A percentile compares a stretch with the other conserved stretches of the same genome.
These are phyloP conservation scores for Aulostomus chinensis DNA, from an alignment of 2,797 vertebrate species.

Conservation along the genomic window DNA sequence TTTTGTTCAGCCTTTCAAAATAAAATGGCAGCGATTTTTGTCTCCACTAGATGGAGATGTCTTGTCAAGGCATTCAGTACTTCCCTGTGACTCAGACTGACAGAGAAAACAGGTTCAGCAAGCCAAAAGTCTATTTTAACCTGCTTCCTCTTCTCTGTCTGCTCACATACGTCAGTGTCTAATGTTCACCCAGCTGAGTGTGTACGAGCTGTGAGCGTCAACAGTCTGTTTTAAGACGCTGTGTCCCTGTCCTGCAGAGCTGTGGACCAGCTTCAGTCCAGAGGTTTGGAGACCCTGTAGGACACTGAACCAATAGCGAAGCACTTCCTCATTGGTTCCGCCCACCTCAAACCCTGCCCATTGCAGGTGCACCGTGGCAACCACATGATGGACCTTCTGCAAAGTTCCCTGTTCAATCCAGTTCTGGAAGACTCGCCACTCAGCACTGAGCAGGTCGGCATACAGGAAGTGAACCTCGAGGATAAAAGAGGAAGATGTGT, in stretches of 20 bases:
- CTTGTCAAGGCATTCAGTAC: constrained; percentile 4
- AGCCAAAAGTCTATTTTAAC: constrained; percentile 1
- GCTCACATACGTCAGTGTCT: constrained; percentile 35
- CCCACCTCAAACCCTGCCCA: constrained; percentile 83
- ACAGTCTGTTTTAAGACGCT: constrained; percentile 65
- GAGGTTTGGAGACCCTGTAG: constrained; percentile 64
- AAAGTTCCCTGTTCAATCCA: constrained; percentile 76
- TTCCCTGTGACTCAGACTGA: no score
- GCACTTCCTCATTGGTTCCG: constrained; percentile 72
- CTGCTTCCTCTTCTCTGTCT: constrained; percentile 6
- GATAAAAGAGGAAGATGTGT: background rate
- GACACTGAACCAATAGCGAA: constrained; percentile 82
- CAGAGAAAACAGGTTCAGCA: background rate
- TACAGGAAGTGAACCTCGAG: constrained; percentile 79
- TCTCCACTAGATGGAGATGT: constrained; percentile 67
- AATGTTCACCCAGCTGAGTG: constrained; percentile 80
- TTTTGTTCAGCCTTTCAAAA: background rate
- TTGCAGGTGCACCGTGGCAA: constrained; percentile 78
- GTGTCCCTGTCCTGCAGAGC: constrained; percentile 63
- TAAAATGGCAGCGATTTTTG: constrained; percentile 8
- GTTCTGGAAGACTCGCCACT: constrained; percentile 82
- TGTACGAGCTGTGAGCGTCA: constrained; percentile 75
- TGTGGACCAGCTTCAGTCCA: constrained; percentile 74
- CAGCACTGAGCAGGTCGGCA: constrained; percentile 79
- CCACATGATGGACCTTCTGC: constrained; percentile 72